phyloP scores from a whole-genome alignment of 2,113 vertebrate genomes.

The Delphinus delphis region DNA sequence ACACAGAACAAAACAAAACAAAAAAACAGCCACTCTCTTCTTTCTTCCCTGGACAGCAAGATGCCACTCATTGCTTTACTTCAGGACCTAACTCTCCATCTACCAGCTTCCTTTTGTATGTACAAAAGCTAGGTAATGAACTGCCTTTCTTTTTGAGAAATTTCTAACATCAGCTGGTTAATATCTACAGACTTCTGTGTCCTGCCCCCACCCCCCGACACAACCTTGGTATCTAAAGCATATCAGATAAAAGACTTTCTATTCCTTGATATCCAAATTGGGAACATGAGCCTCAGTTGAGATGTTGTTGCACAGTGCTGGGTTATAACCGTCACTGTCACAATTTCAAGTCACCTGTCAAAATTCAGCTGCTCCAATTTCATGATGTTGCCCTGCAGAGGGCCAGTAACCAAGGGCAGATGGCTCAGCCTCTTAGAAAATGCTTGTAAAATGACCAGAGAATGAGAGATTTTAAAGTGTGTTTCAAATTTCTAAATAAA shows the following conservation, averaged over 20 bases:
- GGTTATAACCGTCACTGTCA: not conserved
- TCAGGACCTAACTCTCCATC: not conserved
- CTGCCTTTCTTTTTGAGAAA: not conserved
- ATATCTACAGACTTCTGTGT: not conserved
- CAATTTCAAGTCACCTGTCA: not conserved
- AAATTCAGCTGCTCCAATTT: not conserved
- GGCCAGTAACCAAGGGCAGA: not conserved
- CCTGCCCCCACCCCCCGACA: not conserved
- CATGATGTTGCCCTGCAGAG: not conserved
- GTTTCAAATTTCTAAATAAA: conserved; percentile 32
- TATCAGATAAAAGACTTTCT: not conserved
- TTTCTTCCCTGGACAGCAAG: not conserved
- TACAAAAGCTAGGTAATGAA: not conserved
- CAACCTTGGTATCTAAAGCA: not conserved
- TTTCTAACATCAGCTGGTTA: not conserved
- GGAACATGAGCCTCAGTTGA: not conserved
- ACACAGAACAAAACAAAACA: not conserved
- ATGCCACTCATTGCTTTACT: not conserved
- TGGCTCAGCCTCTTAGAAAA: not conserved
- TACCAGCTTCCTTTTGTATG: not conserved
- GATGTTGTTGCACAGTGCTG: not conserved
- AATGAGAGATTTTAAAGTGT: not conserved
- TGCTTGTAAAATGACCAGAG: not conserved
- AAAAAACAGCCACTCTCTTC: not conserved
- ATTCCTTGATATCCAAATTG: not conserved